These are phyloP conservation scores for Sphaerophoria taeniata DNA, from an alignment of 2,888 invertebrate genomes.

Conservation along the genomic window DNA sequence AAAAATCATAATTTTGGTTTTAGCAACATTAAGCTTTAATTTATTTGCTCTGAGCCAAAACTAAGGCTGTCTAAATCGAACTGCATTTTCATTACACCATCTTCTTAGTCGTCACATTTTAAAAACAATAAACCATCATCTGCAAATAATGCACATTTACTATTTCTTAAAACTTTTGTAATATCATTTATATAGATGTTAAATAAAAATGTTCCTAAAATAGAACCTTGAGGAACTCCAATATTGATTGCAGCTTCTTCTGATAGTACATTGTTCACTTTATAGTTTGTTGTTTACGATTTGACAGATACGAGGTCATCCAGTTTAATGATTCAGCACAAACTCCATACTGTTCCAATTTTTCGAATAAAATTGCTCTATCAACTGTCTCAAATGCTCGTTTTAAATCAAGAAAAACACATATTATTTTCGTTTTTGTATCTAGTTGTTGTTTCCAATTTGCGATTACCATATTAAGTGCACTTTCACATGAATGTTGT, in stretches of 20 bases:
- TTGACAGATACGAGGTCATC: background rate
- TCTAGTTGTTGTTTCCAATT: background rate
- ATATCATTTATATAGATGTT: background rate
- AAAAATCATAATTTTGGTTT: conserved; percentile 15
- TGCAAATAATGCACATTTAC: background rate
- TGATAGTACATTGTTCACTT: background rate
- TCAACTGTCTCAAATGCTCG: conserved; percentile 1
- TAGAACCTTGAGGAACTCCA: background rate
- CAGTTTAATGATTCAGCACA: background rate
- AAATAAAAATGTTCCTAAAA: background rate
- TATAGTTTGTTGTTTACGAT: background rate
- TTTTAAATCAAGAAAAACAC: background rate
- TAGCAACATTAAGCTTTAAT: background rate
- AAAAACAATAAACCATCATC: background rate
- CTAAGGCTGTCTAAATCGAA: background rate
- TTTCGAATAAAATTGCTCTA: background rate
- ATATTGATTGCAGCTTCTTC: background rate
- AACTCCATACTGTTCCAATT: background rate
- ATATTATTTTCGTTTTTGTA: too few relatives aligned
- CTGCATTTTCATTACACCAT: background rate
- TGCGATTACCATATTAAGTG: conserved; percentile 3
- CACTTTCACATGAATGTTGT: conserved; percentile 25
- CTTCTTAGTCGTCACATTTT: background rate
- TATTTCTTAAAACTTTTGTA: background rate
- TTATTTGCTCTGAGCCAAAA: background rate